Evolutionary conservation across 2,113 vertebrate species (phyloP), one percentile per base, ranked within the genome.

Genomic region (Neotoma lepida): DNA sequence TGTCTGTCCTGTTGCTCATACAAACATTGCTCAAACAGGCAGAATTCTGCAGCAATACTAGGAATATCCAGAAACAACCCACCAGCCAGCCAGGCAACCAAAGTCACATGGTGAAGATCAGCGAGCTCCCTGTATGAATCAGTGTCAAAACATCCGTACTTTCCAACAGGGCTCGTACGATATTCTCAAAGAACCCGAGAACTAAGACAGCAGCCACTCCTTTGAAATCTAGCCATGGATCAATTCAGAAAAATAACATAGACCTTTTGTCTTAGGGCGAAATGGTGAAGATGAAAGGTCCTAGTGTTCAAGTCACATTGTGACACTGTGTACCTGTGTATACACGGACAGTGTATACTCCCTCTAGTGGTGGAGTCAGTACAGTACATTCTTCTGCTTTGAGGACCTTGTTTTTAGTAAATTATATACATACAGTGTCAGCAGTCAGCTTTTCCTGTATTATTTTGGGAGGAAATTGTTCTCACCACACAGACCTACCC

Each of bases 151-250:
- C 49, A 56, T 41, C 35, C 6, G 17, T 24, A 26, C 49, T 88
- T 84, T 35, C n/a, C 33, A 80, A 5, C 41, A 89, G 86, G 0
- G 35, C 85, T 90, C 6, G 30, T 41, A 63, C 70, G 63, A 28
- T 28, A 22, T 70, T 95, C 76, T n/a, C 33, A 44, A 44, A 63
- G 85, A 90, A 63, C 41, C 54, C 61, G 49, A 88, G 63, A 82
- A 41, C 41, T 28, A 30, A 64, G 76, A 64, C 44, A 68, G n/a
- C 3, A 41, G 30, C 49, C 41, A 46, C 30, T 58, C 24, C 46
- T 90, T 94, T 87, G 61, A 71, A 84, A 87, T 44, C 26, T 78
- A 66, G 71, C 46, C 51, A 46, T 13, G 46, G 28, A 46, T 44
- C 18, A 51, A 1, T 71, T 93, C 49, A 78, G 63, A 88, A 64